phyloP scores from a whole-genome alignment of 2,113 vertebrate genomes.

The Thamnophis sirtalis region DNA sequence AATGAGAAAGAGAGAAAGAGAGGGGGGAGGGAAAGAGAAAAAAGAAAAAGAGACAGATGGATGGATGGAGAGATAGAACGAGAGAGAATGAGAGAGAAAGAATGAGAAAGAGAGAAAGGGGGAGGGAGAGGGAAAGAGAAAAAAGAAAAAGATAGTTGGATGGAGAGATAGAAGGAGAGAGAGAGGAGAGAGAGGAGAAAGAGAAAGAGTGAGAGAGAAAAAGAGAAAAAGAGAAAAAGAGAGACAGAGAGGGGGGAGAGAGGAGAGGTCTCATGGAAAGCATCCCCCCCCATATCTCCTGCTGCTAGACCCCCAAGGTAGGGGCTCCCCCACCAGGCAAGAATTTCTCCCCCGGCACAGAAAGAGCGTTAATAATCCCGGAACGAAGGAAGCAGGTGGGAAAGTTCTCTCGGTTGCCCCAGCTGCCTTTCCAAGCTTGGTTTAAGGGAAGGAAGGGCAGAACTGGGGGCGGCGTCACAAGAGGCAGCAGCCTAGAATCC shows the following conservation, averaged over 20 bases:
- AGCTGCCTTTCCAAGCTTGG: not conserved
- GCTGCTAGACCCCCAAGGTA: not conserved
- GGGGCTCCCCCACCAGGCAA: not conserved
- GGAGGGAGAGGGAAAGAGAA: not conserved
- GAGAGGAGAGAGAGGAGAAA: too few relatives aligned
- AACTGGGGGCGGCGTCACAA: not conserved
- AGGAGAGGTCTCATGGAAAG: not conserved
- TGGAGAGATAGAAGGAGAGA: not conserved
- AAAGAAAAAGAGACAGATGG: too few relatives aligned
- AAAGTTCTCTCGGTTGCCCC: not conserved
- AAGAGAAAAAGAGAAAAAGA: not conserved
- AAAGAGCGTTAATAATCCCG: not conserved
- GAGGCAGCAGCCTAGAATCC: not conserved
- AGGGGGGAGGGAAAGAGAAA: rapidly evolving
- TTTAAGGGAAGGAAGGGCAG: not conserved
- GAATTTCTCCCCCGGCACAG: not conserved
- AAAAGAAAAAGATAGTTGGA: too few relatives aligned
- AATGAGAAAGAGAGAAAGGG: not conserved
- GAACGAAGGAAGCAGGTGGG: not conserved
- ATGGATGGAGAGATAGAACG: not conserved
- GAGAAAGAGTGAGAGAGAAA: not conserved
- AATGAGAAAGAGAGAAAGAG: not conserved
- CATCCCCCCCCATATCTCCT: not conserved
- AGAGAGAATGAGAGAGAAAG: not conserved
- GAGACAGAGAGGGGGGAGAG: not conserved